Conservation (phyloP, 2,113 vertebrate genomes). For the Bombycilla garrulus region DNA sequence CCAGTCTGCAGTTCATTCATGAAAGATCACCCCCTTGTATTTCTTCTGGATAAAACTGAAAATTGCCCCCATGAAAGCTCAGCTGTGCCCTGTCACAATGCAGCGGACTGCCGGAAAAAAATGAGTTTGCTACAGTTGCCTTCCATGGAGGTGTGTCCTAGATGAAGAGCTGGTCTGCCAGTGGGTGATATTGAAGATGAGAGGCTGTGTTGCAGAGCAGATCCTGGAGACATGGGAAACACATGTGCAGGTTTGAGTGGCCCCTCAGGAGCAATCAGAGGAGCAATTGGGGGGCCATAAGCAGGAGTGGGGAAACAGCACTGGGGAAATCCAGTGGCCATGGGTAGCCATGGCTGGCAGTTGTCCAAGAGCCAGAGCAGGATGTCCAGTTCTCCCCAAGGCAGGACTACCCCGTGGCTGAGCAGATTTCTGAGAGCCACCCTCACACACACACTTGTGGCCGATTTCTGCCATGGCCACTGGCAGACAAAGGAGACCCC, state of each 20-base stretch:
- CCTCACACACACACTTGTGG: fast-evolving
- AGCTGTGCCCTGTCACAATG: not conserved
- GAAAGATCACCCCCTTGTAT: not conserved
- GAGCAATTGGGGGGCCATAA: fast-evolving
- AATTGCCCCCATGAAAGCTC: not conserved
- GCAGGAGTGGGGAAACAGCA: not conserved
- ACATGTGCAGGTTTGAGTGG: fast-evolving
- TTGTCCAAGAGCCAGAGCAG: not conserved
- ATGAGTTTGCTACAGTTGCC: fast-evolving
- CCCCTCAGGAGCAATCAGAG: not conserved
- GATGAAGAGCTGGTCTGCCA: not conserved
- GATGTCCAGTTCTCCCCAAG: no score
- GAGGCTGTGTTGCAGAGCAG: not conserved
- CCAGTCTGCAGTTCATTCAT: not conserved
- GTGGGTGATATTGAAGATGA: not conserved
- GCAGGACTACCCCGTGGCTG: fast-evolving
- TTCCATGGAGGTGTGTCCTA: not conserved
- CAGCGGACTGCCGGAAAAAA: not conserved
- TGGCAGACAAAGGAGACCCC: not conserved
- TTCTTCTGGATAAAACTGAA: not conserved
- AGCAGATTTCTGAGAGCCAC: no score
- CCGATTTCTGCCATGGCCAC: fast-evolving
- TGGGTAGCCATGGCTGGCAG: fast-evolving
- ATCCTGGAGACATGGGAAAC: not conserved
- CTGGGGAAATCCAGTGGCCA: not conserved